phyloP scores from a whole-genome alignment of 2,797 vertebrate genomes.

The Eulemur rubriventer region DNA sequence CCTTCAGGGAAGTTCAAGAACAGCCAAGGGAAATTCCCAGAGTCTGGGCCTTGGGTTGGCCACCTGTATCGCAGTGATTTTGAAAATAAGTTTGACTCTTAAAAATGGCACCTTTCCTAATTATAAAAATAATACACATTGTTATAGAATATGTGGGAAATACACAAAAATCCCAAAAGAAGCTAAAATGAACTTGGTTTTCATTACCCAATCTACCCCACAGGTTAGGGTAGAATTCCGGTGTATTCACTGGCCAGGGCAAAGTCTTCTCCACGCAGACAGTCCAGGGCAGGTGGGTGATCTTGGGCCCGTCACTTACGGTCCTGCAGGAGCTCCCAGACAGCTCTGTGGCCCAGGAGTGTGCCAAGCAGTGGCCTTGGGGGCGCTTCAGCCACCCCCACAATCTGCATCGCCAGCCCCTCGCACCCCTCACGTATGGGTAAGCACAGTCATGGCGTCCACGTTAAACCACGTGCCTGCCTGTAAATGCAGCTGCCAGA shows the following conservation, averaged over 20 bases:
- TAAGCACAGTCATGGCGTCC: neutral
- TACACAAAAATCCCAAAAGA: neutral
- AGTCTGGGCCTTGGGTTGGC: no score
- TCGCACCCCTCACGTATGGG: neutral
- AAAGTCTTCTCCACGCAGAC: neutral
- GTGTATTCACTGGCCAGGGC: neutral
- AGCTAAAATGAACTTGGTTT: neutral
- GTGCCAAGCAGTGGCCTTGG: neutral
- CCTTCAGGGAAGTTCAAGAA: neutral
- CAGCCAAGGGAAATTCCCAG: neutral
- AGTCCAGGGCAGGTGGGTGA: accelerated
- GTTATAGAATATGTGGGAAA: neutral
- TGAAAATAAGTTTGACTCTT: neutral
- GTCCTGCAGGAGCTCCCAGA: neutral
- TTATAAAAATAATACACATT: neutral
- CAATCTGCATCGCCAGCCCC: neutral
- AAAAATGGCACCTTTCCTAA: neutral
- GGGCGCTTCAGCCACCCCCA: neutral
- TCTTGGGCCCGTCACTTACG: accelerated
- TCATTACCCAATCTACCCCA: neutral
- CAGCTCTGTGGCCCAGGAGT: neutral
- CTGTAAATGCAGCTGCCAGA: neutral
- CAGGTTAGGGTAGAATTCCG: neutral
- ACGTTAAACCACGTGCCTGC: accelerated
- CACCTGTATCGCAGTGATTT: neutral